These are phyloP conservation scores for Thyatira batis DNA, from an alignment of 2,888 invertebrate species.

Conservation along the genomic window DNA sequence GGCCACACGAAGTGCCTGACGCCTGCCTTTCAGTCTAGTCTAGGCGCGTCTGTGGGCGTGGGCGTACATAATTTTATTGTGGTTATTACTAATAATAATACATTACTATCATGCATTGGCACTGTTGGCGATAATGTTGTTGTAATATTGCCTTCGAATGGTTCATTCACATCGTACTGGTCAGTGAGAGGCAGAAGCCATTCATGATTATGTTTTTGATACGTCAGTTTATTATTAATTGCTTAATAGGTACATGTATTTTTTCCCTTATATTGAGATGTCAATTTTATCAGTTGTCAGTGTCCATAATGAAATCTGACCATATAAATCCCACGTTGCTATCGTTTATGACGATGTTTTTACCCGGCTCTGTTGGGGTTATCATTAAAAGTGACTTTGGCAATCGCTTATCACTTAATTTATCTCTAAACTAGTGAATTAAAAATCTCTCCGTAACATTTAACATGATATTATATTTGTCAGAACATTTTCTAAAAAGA, in stretches of 20 bases:
- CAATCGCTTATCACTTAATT: not conserved
- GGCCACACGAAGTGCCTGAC: conserved; percentile 23
- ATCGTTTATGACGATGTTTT: not conserved
- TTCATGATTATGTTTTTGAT: conserved; percentile 29
- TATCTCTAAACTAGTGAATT: not conserved
- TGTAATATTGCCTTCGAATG: conserved; percentile 35
- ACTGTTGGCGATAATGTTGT: conserved; percentile 39
- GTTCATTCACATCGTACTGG: conserved; percentile 50
- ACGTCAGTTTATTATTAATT: not conserved
- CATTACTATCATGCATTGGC: conserved; percentile 21
- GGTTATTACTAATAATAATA: conserved; percentile 41
- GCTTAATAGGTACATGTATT: not conserved
- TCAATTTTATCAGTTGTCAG: not conserved
- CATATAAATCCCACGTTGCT: not conserved
- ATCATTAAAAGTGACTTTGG: not conserved
- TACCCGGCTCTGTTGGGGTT: not conserved
- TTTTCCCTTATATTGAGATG: not conserved
- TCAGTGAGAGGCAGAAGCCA: conserved; percentile 27
- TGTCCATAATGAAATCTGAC: not conserved
- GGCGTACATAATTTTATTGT: conserved; percentile 43
- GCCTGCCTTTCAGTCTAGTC: conserved; percentile 38
- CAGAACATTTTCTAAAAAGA: no score
- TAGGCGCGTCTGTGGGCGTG: conserved; percentile 41
- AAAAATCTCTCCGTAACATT: not conserved
- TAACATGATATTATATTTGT: no score